Conservation (phyloP, 2,888 invertebrate genomes). For the Cenopis cana region DNA sequence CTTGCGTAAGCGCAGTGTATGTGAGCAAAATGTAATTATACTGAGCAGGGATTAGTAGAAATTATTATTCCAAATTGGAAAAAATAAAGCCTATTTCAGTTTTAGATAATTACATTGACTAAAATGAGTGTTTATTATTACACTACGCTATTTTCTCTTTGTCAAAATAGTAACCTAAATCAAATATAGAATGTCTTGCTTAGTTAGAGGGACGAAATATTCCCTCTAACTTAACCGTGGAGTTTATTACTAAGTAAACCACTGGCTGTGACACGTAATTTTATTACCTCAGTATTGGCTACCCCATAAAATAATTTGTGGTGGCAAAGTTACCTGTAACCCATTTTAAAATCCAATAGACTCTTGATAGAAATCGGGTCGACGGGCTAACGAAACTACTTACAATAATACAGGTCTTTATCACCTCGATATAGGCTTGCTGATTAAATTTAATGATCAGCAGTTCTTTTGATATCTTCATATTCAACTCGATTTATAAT, state of each 20-base stretch:
- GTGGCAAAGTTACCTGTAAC: conserved; percentile 25
- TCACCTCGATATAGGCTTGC: not conserved
- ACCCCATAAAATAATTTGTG: conserved; percentile 33
- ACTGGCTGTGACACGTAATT: conserved; percentile 12
- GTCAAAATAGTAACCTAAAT: no score
- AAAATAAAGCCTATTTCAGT: no score
- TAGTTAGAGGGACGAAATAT: no score
- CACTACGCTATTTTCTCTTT: no score
- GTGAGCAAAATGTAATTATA: no score
- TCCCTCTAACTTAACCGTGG: not conserved
- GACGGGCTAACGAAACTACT: not conserved
- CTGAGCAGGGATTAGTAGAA: no score
- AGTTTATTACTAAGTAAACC: conserved; percentile 3
- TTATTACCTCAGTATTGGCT: conserved; percentile 27
- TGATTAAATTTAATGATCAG: not conserved
- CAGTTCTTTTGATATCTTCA: not conserved
- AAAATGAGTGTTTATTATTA: no score
- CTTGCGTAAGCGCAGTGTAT: no score
- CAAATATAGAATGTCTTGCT: no score
- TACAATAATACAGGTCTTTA: not conserved
- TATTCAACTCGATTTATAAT: no score
- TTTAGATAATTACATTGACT: no score
- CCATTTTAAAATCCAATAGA: conserved; percentile 38
- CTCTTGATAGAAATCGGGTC: not conserved
- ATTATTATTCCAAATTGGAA: no score